Percentiles rank a stretch among this genome's conserved stretches.
Evolutionary conservation across 2,888 invertebrate genomes (phyloP).

Genomic region (Cordilura impudica): DNA sequence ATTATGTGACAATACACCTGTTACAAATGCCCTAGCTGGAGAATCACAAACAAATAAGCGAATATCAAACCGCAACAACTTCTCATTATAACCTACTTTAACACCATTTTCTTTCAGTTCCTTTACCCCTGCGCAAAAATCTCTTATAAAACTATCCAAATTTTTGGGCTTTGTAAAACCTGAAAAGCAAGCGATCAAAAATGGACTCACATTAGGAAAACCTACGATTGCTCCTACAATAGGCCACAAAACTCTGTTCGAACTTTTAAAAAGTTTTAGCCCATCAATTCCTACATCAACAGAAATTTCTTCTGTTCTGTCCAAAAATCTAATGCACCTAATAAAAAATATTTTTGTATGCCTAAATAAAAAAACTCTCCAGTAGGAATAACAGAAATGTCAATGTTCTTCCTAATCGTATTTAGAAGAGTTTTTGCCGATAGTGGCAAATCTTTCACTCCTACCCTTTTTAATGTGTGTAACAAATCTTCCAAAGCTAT

Average conservation of each 20-base stretch:
- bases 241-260: constrained; percentile 28
- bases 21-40: constrained; percentile 44
- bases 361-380: constrained; percentile 47
- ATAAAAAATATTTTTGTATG: constrained; percentile 38
- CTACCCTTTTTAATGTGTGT: constrained; percentile 26
- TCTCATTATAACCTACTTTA: constrained; percentile 14
- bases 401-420: constrained; percentile 31
- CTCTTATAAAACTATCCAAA: constrained; percentile 29
- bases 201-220: constrained; percentile 19
- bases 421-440: constrained; percentile 38
- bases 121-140: constrained; percentile 39
- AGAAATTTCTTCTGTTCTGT: constrained; percentile 18
- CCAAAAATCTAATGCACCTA: constrained; percentile 19
- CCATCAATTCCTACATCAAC: constrained; percentile 1
- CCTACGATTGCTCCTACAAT: no score
- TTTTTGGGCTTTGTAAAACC: constrained; percentile 33
- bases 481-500: constrained; percentile 20
- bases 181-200: constrained; percentile 45
- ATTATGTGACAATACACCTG: constrained; percentile 11
- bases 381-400: constrained; percentile 31
- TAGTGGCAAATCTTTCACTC: constrained; percentile 26
- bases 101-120: neutral
- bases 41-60: no score
- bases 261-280: constrained; percentile 28
- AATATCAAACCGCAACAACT: constrained; percentile 19